Evolutionary conservation across 2,888 invertebrate species (phyloP).

Genomic region (Cheilosia variabilis): DNA sequence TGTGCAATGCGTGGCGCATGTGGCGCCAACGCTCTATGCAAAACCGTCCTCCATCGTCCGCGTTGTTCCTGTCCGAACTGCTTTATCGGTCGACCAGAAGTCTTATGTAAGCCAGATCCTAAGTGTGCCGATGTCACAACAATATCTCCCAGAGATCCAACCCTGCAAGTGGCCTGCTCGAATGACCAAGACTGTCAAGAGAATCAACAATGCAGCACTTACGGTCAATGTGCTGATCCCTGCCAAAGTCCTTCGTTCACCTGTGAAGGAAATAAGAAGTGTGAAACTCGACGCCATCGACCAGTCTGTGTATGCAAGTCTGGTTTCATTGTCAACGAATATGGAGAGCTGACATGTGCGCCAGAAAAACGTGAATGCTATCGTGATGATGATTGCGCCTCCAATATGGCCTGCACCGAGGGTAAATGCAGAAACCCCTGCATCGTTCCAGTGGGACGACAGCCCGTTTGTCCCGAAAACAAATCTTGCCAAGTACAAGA

Average conservation of each 20-base stretch:
- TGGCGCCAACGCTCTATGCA: constrained; percentile 94
- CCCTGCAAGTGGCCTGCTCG: constrained; percentile 86
- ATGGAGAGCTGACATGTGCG: constrained; percentile 93
- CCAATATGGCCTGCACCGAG: constrained; percentile 92
- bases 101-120: constrained; percentile 91
- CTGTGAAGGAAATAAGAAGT: constrained; percentile 93
- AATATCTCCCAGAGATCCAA: constrained; percentile 85
- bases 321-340: constrained; percentile 94
- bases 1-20: constrained; percentile 95
- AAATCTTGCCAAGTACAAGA: constrained; percentile 95
- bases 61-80: constrained; percentile 95
- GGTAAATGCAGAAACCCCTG: constrained; percentile 95
- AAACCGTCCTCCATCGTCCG: constrained; percentile 92
- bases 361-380: constrained; percentile 92
- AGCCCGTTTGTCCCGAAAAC: constrained; percentile 90
- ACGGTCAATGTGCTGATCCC: constrained; percentile 91
- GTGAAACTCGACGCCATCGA: constrained; percentile 93
- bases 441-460: constrained; percentile 85
- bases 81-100: constrained; percentile 92
- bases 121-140: constrained; percentile 88
- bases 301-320: constrained; percentile 95
- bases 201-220: constrained; percentile 89
- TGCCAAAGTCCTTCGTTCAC: constrained; percentile 88
- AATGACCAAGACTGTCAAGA: constrained; percentile 89
- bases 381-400: constrained; percentile 92